Conservation (phyloP, 2,113 vertebrate genomes). For the Limanda limanda region DNA sequence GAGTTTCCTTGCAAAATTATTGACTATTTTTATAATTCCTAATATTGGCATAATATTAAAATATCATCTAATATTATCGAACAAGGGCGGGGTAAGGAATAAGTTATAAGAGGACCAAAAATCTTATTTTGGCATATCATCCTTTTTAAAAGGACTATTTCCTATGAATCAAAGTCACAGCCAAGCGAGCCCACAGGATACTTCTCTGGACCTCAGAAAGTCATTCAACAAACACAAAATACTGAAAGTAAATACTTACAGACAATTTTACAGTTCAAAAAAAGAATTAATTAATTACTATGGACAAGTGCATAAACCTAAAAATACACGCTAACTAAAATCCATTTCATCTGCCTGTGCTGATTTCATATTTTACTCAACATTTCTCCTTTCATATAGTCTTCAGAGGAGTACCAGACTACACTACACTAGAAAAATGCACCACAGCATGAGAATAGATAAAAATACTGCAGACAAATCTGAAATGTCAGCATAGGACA, state of each 20-base stretch:
- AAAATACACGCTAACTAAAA: background rate
- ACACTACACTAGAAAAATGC: background rate
- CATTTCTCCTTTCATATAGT: background rate
- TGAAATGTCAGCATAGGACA: constrained; percentile 13
- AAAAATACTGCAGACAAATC: background rate
- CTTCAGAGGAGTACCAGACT: background rate
- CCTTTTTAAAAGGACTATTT: background rate
- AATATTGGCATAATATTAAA: background rate
- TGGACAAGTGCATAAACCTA: background rate
- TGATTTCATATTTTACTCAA: background rate
- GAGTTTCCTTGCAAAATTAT: too few species aligned
- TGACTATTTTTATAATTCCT: background rate
- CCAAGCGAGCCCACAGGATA: constrained; percentile 30
- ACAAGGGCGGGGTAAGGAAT: background rate
- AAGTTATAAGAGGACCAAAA: background rate
- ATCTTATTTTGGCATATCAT: background rate
- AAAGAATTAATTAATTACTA: background rate
- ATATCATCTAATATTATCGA: background rate
- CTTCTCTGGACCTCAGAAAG: constrained; percentile 14
- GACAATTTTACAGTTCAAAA: background rate
- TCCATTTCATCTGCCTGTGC: background rate
- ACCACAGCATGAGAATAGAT: background rate
- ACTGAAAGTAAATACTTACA: too few species aligned
- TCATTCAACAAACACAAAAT: background rate
- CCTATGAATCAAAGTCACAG: constrained; percentile 15